phyloP scores from a whole-genome alignment of 2,888 invertebrate species.

The Pyrgus malvae region DNA sequence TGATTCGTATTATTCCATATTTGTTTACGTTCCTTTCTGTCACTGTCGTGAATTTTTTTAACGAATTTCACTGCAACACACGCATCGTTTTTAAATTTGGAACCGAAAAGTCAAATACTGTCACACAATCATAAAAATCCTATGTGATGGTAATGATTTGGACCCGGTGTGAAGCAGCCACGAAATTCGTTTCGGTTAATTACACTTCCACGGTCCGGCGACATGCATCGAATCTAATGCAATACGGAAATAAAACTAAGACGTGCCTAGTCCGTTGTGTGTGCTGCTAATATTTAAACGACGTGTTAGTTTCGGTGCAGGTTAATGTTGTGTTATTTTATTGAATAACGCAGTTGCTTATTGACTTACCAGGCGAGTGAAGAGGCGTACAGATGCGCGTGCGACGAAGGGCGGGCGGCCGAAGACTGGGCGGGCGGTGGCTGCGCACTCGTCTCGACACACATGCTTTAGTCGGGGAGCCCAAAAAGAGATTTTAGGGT shows the following conservation, averaged over 20 bases:
- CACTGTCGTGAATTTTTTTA: not conserved
- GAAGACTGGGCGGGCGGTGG: slow-evolving; percentile 76
- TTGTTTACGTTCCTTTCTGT: not conserved
- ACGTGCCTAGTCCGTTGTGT: not conserved
- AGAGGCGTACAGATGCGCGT: slow-evolving; percentile 46
- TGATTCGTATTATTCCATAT: not conserved
- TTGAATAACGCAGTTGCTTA: slow-evolving; percentile 16
- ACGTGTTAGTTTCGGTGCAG: not conserved
- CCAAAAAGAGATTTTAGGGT: no score
- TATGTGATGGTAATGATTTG: not conserved
- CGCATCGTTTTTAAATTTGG: not conserved
- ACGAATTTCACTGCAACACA: not conserved
- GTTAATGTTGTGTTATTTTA: slow-evolving; percentile 24
- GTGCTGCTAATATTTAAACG: not conserved
- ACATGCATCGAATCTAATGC: slow-evolving; percentile 45
- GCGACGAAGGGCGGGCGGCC: slow-evolving; percentile 71
- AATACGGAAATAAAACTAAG: slow-evolving; percentile 46
- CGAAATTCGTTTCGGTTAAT: slow-evolving; percentile 61
- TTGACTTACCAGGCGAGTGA: slow-evolving; percentile 52
- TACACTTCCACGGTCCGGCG: slow-evolving; percentile 48
- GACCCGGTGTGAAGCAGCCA: slow-evolving; percentile 26
- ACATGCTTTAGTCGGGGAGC: not conserved
- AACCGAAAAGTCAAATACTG: not conserved
- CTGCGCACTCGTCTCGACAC: slow-evolving; percentile 43
- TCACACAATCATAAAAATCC: slow-evolving; percentile 9